A percentile compares a stretch with the other conserved stretches of the same genome.
Conservation (phyloP, 1,140 invertebrate species). For the Helicorthomorpha holstii region DNA sequence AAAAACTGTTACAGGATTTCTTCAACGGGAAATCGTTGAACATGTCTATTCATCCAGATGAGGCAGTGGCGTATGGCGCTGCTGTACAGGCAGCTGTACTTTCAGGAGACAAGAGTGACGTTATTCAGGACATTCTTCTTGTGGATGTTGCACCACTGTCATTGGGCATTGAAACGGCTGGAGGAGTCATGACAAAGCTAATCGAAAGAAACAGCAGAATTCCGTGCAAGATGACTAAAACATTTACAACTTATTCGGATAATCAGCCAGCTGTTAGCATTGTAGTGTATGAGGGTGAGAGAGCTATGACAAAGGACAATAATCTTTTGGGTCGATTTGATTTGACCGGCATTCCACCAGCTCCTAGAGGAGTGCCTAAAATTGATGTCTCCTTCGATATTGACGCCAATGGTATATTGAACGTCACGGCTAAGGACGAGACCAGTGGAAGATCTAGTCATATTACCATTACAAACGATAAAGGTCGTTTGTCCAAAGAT, state of each 20-base stretch:
- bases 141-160: conserved; percentile 19
- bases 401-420: too few relatives aligned
- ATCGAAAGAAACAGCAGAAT: conserved; percentile 20
- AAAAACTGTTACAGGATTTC: conserved; percentile 53
- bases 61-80: conserved; percentile 28
- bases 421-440: conserved; percentile 15
- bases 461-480: too few relatives aligned
- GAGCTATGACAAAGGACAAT: conserved; percentile 23
- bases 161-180: conserved; percentile 15
- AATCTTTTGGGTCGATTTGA: conserved; percentile 32
- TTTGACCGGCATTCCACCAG: conserved; percentile 31
- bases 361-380: conserved; percentile 32
- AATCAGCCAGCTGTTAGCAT: conserved; percentile 26
- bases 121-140: conserved; percentile 18
- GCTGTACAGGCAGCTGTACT: conserved; percentile 4
- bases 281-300: conserved; percentile 24
- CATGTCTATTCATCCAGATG: conserved; percentile 19
- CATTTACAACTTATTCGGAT: conserved; percentile 20
- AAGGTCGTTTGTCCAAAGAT: conserved; percentile 33
- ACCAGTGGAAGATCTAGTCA: neutral
- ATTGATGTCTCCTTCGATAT: conserved; percentile 22
- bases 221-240: conserved; percentile 17
- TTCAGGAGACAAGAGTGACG: neutral
- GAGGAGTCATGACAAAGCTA: conserved; percentile 18
- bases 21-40: conserved; percentile 34